Percentiles rank a stretch among this genome's conserved stretches.
phyloP scores from a whole-genome alignment of 2,113 vertebrate species.

The Microcebus tavaratra region DNA sequence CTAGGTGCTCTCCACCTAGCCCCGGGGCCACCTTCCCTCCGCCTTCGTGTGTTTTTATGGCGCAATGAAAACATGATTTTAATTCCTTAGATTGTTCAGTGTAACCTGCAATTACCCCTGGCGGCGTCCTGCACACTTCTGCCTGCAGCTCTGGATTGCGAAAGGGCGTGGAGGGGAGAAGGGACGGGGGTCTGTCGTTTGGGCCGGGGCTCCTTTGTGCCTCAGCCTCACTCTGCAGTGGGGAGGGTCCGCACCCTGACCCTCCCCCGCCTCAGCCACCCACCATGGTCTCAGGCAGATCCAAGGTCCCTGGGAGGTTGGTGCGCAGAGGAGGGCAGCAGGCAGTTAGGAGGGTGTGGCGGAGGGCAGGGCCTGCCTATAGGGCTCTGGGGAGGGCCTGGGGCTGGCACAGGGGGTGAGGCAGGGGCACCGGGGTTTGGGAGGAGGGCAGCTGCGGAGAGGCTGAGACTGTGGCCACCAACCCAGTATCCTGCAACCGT shows the following conservation, averaged over 20 bases:
- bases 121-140: neutral
- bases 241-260: neutral
- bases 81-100: slow-evolving; percentile 66
- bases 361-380: neutral
- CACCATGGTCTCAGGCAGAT: neutral
- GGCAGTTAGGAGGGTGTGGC: neutral
- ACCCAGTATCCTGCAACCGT: neutral
- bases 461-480: neutral
- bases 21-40: neutral
- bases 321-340: neutral
- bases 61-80: slow-evolving; percentile 74
- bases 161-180: neutral
- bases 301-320: neutral
- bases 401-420: too few relatives aligned
- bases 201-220: neutral
- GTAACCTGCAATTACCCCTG: slow-evolving; percentile 64
- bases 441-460: neutral
- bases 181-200: neutral
- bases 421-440: neutral
- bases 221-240: neutral
- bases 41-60: slow-evolving; percentile 71
- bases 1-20: slow-evolving; percentile 41
- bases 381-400: neutral
- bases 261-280: neutral
- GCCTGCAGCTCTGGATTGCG: neutral